A percentile compares a stretch with the other conserved stretches of the same genome.
Evolutionary conservation across 1,140 invertebrate species (phyloP).

Genomic region (Diorhabda elongata): DNA sequence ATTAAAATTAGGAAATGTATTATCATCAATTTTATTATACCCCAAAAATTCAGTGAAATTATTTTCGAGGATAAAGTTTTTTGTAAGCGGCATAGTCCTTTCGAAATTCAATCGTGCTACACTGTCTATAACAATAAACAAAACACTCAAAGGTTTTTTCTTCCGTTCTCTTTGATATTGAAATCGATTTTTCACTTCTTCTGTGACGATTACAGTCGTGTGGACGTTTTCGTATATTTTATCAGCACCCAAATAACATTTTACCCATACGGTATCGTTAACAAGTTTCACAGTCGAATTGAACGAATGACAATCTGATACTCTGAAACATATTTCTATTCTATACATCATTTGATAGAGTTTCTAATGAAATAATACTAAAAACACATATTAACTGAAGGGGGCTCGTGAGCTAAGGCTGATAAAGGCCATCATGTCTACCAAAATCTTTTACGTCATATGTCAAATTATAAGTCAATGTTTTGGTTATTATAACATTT

Average conservation of each 20-base stretch:
- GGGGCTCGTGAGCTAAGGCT: too few relatives aligned
- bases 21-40: conserved; percentile 70
- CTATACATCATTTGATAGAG: too few relatives aligned
- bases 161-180: conserved; percentile 1
- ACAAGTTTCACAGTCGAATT: conserved; percentile 42
- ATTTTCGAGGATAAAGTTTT: conserved; percentile 55
- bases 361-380: too few relatives aligned
- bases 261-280: conserved; percentile 48
- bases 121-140: conserved; percentile 77
- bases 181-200: conserved; percentile 30
- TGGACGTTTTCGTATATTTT: conserved; percentile 53
- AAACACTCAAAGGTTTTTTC: conserved; percentile 55
- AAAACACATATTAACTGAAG: too few relatives aligned
- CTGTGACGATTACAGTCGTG: conserved; percentile 43
- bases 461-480: too few relatives aligned
- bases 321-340: conserved; percentile 24
- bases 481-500: too few relatives aligned
- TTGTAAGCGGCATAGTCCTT: conserved; percentile 72
- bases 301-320: conserved; percentile 48
- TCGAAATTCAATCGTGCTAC: conserved; percentile 74
- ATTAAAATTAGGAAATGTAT: conserved; percentile 80
- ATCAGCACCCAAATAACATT: conserved; percentile 40
- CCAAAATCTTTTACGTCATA: too few relatives aligned
- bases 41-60: conserved; percentile 55
- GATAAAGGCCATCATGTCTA: too few relatives aligned